Base-by-base conservation (phyloP, 2,888 invertebrate species). In the Drosophila colorata region DNA sequence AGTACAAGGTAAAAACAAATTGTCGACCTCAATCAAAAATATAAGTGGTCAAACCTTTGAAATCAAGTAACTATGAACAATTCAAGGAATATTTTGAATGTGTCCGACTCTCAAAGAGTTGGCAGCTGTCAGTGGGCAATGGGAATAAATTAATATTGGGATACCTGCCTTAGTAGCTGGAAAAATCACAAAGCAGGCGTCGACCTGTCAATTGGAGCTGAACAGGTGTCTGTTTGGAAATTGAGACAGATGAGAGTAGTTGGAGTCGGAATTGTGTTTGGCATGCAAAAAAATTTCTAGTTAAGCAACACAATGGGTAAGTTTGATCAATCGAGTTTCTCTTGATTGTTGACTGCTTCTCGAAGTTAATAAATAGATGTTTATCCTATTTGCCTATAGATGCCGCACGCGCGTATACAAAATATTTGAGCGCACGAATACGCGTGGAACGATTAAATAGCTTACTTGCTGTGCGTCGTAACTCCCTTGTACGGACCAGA, bases 271-370 rank as follows among this genome's bases (percentile, higher is more conserved):
- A 46, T 44, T 64, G 7, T 40, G 7, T 35, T 56, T 41, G 9
- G 31, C 13, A 48, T 25, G 44, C 37, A 33, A 31, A 37, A 9
- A 71, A 58, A 65, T 33, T 58, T 48, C 0, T 4, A 58, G 58
- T 58, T 55, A 51, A 55, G n/a, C 41, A 13, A 46, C 18, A 52
- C 40, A 3, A 73, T 73, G 73, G 72, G 73, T 77, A 52, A 77
- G 65, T 37, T 25, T 23, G 4, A n/a, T 11, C 6, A 11, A 4
- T 41, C 11, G 2, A 16, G 9, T n/a, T n/a, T n/a, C n/a, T n/a
- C 6, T 6, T 16, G 9, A 48, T n/a, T 13, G 5, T n/a, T 20
- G 5, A 0, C 1, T 14, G 7, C 2, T 4, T n/a, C 4, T 16
- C 37, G 14, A 0, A 37, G 14, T 8, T 35, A 16, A 4, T 13